These are phyloP conservation scores for Elmis aenea DNA, from an alignment of 2,888 invertebrate genomes.

Conservation along the genomic window DNA sequence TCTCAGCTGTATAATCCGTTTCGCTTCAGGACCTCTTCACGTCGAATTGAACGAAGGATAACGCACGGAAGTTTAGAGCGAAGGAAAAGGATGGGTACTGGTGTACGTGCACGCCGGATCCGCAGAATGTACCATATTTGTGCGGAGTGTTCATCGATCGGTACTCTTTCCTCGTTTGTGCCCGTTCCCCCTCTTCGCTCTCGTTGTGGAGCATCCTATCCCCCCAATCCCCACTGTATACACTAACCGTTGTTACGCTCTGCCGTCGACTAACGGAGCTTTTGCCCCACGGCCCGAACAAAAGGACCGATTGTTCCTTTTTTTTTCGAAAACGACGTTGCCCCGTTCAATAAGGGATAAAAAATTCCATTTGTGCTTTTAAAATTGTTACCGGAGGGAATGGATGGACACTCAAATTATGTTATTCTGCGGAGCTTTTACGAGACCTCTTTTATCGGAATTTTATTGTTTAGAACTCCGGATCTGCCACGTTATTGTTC, in stretches of 20 bases:
- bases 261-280: slow-evolving; percentile 22
- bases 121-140: slow-evolving; percentile 36
- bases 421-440: slow-evolving; percentile 20
- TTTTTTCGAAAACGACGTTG: slow-evolving; percentile 15
- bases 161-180: slow-evolving; percentile 30
- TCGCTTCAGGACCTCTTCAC: slow-evolving; percentile 8
- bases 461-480: slow-evolving; percentile 11
- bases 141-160: slow-evolving; percentile 36
- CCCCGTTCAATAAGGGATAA: slow-evolving; percentile 15
- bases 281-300: slow-evolving; percentile 21
- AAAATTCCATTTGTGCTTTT: slow-evolving; percentile 20
- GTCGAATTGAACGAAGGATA: slow-evolving; percentile 7
- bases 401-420: slow-evolving; percentile 19
- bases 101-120: slow-evolving; percentile 29
- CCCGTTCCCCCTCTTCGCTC: slow-evolving; percentile 22
- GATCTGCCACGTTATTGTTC: slow-evolving; percentile 14
- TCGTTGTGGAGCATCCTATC: slow-evolving; percentile 28
- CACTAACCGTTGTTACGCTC: slow-evolving; percentile 29
- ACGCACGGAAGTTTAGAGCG: too few relatives aligned
- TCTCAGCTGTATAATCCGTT: slow-evolving; percentile 18
- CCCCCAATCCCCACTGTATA: slow-evolving; percentile 29
- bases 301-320: slow-evolving; percentile 15
- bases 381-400: slow-evolving; percentile 17
- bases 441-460: slow-evolving; percentile 13
- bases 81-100: too few relatives aligned